Conservation (phyloP, 1,140 invertebrate species). For the Calephelis nemesis region DNA sequence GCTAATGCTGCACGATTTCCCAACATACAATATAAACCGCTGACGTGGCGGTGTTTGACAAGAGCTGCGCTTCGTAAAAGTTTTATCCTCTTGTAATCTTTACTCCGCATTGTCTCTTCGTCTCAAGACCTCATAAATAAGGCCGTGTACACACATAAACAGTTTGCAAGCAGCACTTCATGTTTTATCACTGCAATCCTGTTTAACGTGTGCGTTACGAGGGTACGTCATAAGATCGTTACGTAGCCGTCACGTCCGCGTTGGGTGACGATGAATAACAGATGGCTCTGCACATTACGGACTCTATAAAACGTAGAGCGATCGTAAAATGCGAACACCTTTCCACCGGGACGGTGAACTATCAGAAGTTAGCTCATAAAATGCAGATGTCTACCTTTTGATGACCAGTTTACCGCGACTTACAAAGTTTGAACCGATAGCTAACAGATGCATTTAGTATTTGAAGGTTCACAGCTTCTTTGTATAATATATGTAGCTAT, state of each 20-base stretch:
- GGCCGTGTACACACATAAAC: conserved; percentile 5
- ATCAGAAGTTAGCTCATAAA: conserved; percentile 3
- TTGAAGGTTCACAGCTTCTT: not conserved
- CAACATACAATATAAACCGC: too few relatives aligned
- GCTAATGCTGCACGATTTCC: too few relatives aligned
- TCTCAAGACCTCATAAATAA: not conserved
- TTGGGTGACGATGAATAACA: conserved; percentile 12
- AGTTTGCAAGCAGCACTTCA: not conserved
- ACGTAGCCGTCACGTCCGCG: conserved; percentile 12
- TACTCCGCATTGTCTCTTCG: not conserved
- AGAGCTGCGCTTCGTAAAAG: too few relatives aligned
- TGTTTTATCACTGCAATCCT: conserved; percentile 12
- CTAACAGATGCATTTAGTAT: not conserved
- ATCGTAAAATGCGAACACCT: conserved; percentile 6
- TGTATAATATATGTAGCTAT: too few relatives aligned
- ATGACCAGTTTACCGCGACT: not conserved
- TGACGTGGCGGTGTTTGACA: too few relatives aligned
- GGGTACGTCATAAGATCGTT: conserved; percentile 9
- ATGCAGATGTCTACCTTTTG: conserved; percentile 5
- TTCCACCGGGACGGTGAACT: not conserved
- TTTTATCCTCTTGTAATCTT: not conserved
- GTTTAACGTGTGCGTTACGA: conserved; percentile 11
- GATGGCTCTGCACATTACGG: conserved; percentile 5
- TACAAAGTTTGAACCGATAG: not conserved
- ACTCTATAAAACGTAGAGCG: conserved; percentile 18